These are phyloP conservation scores for Oxyura jamaicensis DNA, from an alignment of 2,113 vertebrate species.

Conservation along the genomic window DNA sequence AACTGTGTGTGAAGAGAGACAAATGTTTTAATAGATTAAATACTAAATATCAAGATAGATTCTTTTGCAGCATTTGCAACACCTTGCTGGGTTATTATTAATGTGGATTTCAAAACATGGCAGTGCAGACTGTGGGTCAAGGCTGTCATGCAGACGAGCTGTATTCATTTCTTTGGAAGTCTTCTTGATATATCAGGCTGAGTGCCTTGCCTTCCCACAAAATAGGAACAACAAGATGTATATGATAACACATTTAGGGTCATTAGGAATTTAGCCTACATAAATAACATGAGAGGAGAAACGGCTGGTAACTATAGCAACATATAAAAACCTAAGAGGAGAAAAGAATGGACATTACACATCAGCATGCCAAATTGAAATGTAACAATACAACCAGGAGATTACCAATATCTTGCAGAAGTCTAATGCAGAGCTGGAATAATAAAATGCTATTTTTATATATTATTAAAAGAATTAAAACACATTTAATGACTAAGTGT, in stretches of 20 bases:
- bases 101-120: not conserved
- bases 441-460: not conserved
- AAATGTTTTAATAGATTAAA: slow-evolving; percentile 49
- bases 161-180: not conserved
- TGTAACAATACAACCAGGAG: not conserved
- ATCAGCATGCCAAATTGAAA: not conserved
- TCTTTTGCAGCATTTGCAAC: not conserved
- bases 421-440: not conserved
- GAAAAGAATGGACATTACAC: not conserved
- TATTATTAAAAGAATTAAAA: not conserved
- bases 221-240: not conserved
- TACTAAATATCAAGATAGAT: slow-evolving; percentile 42
- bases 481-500: not conserved
- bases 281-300: not conserved
- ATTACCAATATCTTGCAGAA: not conserved
- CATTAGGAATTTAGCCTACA: not conserved
- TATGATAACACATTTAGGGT: not conserved
- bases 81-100: slow-evolving; percentile 13
- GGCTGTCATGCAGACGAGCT: not conserved
- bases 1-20: slow-evolving; percentile 11
- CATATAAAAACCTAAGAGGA: not conserved
- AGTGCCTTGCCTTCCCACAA: not conserved
- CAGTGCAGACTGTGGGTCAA: not conserved
- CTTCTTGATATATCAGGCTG: not conserved
- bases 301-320: slow-evolving; percentile 1